Percentiles rank a stretch among this genome's conserved stretches.
Evolutionary conservation across 2,113 vertebrate genomes (phyloP).

Genomic region (Australoheros scitulus): DNA sequence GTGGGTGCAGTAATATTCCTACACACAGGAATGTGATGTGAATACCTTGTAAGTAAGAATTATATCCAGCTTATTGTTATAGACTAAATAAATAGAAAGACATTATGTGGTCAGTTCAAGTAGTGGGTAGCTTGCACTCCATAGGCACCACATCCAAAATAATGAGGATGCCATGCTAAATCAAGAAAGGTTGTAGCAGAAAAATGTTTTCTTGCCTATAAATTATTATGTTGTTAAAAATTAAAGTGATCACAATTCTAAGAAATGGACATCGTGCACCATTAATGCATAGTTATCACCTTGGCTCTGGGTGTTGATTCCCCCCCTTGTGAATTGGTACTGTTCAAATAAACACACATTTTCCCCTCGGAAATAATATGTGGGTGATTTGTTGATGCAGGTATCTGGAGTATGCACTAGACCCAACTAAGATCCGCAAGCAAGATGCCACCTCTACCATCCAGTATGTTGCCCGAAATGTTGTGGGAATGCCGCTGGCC

Average conservation of each 20-base stretch:
- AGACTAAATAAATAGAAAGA: too few relatives aligned
- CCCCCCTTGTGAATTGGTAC: background rate
- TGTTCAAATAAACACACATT: background rate
- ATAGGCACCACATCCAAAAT: background rate
- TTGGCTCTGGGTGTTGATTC: background rate
- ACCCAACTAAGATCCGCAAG: constrained; percentile 85
- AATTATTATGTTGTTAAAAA: background rate
- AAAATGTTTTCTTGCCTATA: background rate
- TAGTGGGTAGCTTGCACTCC: background rate
- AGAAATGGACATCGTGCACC: background rate
- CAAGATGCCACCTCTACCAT: constrained; percentile 90
- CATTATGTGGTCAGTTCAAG: background rate
- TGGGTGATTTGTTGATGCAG: constrained; percentile 65
- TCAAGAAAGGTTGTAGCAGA: background rate
- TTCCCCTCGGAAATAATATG: rapidly evolving
- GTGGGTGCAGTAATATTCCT: too few relatives aligned
- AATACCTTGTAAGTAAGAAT: too few relatives aligned
- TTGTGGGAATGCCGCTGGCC: constrained; percentile 84
- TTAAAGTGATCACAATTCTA: background rate
- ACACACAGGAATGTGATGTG: too few relatives aligned
- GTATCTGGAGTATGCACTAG: constrained; percentile 86
- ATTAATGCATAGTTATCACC: background rate
- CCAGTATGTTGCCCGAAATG: constrained; percentile 82
- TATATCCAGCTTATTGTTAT: too few relatives aligned
- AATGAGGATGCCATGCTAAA: background rate